A percentile compares a stretch with the other conserved stretches of the same genome.
These are phyloP conservation scores for Paramisgurnus dabryanus DNA, from an alignment of 2,113 vertebrate species.

Conservation along the genomic window DNA sequence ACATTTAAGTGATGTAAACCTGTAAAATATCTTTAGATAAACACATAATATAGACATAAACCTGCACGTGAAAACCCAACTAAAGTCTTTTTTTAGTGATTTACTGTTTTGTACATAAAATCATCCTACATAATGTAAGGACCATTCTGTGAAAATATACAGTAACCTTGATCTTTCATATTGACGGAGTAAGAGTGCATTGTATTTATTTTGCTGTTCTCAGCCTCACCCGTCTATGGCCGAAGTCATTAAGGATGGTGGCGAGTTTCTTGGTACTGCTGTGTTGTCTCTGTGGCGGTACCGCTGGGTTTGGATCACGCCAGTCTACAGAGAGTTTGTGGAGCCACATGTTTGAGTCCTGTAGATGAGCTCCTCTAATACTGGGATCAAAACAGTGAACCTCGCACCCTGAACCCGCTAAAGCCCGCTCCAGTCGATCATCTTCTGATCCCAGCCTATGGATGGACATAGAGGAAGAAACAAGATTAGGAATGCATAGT, in stretches of 20 bases:
- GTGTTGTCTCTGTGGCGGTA: constrained; percentile 72
- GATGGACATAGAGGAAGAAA: not conserved
- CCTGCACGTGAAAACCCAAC: too few species aligned
- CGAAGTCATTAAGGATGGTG: constrained; percentile 88
- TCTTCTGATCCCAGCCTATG: constrained; percentile 81
- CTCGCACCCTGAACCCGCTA: constrained; percentile 83
- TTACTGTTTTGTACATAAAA: too few species aligned
- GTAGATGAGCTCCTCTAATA: constrained; percentile 80
- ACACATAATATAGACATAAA: too few species aligned
- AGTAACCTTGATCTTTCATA: too few species aligned
- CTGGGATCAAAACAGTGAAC: constrained; percentile 93
- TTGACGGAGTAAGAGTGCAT: not conserved
- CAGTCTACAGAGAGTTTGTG: constrained; percentile 90
- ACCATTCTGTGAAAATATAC: too few species aligned
- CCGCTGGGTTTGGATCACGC: constrained; percentile 88
- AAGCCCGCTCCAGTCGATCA: constrained; percentile 78
- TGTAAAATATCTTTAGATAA: too few species aligned
- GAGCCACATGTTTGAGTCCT: constrained; percentile 82
- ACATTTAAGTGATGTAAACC: too few species aligned
- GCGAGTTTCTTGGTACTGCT: constrained; percentile 86
- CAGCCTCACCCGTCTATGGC: constrained; percentile 84
- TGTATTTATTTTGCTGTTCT: not conserved
- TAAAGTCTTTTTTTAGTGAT: too few species aligned
- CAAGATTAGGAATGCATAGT: too few species aligned
- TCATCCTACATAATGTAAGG: too few species aligned